Evolutionary conservation across 2,888 invertebrate genomes (phyloP).

Genomic region (Acronicta alni): DNA sequence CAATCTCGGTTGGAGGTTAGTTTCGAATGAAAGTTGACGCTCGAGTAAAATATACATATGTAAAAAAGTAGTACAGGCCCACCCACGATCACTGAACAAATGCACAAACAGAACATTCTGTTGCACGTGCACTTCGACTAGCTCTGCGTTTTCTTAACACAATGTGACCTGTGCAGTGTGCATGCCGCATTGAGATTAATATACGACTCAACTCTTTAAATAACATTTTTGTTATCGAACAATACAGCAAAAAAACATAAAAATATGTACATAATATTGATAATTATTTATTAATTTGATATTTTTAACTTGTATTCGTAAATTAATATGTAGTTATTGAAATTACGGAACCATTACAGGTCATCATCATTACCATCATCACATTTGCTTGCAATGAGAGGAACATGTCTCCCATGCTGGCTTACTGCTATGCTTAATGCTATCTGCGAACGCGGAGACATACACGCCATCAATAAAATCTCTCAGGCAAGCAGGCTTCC

Average conservation of each 20-base stretch:
- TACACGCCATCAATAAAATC: no score
- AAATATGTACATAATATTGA: no score
- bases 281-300: no score
- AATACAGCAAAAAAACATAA: neutral
- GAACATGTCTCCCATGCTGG: no score
- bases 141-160: slow-evolving; percentile 57
- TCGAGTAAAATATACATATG: slow-evolving; percentile 76
- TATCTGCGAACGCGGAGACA: no score
- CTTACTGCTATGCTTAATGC: no score
- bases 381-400: no score
- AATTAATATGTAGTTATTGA: no score
- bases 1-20: slow-evolving; percentile 69
- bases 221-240: slow-evolving; percentile 1
- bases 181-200: slow-evolving; percentile 33
- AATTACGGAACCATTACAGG: no score
- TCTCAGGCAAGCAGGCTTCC: no score
- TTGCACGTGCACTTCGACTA: slow-evolving; percentile 61
- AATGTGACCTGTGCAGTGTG: slow-evolving; percentile 53
- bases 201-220: slow-evolving; percentile 17
- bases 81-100: slow-evolving; percentile 77
- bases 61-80: slow-evolving; percentile 82
- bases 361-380: no score
- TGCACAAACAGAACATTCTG: slow-evolving; percentile 60
- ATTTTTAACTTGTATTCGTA: no score
- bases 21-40: slow-evolving; percentile 77